These are phyloP conservation scores for Barypeithes pellucidus DNA, from an alignment of 2,888 invertebrate species.

Conservation along the genomic window DNA sequence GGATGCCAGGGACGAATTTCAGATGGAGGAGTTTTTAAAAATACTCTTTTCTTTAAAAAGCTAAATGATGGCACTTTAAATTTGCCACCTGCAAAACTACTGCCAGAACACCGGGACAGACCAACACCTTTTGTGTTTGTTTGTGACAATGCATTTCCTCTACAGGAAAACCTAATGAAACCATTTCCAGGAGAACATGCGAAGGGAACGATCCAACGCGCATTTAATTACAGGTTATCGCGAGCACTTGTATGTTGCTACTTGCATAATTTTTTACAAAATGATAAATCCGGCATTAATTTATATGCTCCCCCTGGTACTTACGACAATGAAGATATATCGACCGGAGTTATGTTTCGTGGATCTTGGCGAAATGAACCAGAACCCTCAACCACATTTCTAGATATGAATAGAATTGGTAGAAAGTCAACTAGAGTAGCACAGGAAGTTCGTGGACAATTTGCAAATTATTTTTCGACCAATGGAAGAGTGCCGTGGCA, in stretches of 20 bases:
- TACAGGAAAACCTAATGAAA: constrained; percentile 42
- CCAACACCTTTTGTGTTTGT: constrained; percentile 42
- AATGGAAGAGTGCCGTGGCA: constrained; percentile 4
- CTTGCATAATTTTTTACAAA: constrained; percentile 10
- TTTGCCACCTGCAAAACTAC: not conserved
- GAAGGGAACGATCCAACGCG: constrained; percentile 19
- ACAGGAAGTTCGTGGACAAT: constrained; percentile 3
- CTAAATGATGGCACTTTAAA: constrained; percentile 9
- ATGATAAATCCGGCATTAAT: not conserved
- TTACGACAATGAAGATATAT: too few species aligned
- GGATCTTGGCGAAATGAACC: constrained; percentile 3
- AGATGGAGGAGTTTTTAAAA: too few species aligned
- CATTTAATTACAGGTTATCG: constrained; percentile 12
- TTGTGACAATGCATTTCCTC: constrained; percentile 41
- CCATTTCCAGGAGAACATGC: constrained; percentile 42
- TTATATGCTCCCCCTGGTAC: not conserved
- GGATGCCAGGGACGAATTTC: constrained; percentile 23
- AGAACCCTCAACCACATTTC: not conserved
- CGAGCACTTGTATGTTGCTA: constrained; percentile 6
- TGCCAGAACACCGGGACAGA: constrained; percentile 32
- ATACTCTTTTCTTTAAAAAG: constrained; percentile 30
- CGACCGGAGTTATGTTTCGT: not conserved
- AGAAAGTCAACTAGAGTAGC: constrained; percentile 5
- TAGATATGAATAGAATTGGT: constrained; percentile 1
- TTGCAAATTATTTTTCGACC: not conserved